Percentiles rank a stretch among this genome's conserved stretches.
These are phyloP conservation scores for Microdon myrmicae DNA, from an alignment of 2,888 invertebrate genomes.

Conservation along the genomic window DNA sequence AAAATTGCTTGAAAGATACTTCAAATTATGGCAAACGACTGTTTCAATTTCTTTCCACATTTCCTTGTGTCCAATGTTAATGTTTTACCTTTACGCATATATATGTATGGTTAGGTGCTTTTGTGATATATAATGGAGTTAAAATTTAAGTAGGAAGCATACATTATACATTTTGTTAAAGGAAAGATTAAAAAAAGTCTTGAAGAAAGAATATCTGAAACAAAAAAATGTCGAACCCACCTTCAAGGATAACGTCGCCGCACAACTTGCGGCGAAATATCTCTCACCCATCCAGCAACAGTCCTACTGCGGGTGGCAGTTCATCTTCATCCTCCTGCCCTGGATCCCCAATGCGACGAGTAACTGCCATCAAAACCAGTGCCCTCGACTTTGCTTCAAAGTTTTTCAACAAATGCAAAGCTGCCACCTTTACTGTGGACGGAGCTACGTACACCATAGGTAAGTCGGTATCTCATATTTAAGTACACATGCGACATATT, in stretches of 20 bases:
- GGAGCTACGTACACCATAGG: constrained; percentile 89
- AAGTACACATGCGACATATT: too few species aligned
- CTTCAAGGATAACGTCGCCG: constrained; percentile 46
- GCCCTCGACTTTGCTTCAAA: constrained; percentile 67
- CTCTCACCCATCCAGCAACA: constrained; percentile 18
- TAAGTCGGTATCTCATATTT: too few species aligned
- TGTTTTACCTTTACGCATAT: too few species aligned
- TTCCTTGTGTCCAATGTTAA: too few species aligned
- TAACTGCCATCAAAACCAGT: constrained; percentile 63
- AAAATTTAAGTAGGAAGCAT: too few species aligned
- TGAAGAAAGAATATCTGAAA: constrained; percentile 20
- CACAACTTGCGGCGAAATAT: constrained; percentile 43
- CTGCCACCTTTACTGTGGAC: constrained; percentile 87
- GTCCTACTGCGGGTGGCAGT: constrained; percentile 24
- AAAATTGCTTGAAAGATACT: too few species aligned
- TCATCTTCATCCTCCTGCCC: constrained; percentile 59
- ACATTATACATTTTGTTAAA: too few species aligned
- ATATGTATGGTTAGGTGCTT: too few species aligned
- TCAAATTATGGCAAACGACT: too few species aligned
- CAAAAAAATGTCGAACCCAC: constrained; percentile 48
- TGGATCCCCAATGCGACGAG: constrained; percentile 64
- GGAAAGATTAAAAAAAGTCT: constrained; percentile 4
- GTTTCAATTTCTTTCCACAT: too few species aligned
- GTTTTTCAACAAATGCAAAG: constrained; percentile 84
- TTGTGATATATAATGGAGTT: too few species aligned